Evolutionary conservation across 2,113 vertebrate genomes (phyloP), one percentile per base, ranked within the genome.

Genomic region (Lepus europaeus): DNA sequence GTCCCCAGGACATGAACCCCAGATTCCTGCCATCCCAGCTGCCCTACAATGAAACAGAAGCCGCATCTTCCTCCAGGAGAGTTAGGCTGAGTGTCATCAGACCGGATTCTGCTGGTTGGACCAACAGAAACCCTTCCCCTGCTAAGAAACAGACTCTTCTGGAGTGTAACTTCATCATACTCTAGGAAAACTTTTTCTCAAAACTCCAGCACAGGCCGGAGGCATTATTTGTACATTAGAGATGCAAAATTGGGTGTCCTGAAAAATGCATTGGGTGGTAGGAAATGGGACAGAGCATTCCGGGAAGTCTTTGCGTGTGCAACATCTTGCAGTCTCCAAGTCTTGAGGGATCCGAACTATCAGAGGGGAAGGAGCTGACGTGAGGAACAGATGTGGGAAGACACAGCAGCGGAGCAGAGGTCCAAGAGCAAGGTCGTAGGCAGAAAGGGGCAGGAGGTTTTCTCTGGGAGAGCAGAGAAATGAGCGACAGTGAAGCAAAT

Each of bases 381-480:
- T 7, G 20, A 14, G 6, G 6, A 6, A 85, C 7, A 74, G 33
- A 79, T 12, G 1, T 89, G 70, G 49, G 20, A 9, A 81, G 63
- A 95, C 93, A n/a, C 31, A 77, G 11, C n/a, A 49, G 33, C 92
- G 25, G 19, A 36, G 66, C 79, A 74, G 79, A 86, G 33, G 36
- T 33, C 27, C 70, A 53, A 66, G 10, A 69, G 1, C n/a, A 85
- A 94, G 33, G 79, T 63, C 80, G 89, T 5, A 68, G 33, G 56
- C 66, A 91, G 91, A 83, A 76, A 77, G 56, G 56, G 14, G 68
- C 56, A 91, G 84, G 81, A 87, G 9, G 3, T 70, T 81, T 96
- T 90, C 63, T 87, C 53, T 9, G 9, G 23, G 25, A 81, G 14
- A 77, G 11, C 82, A 33, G 51, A 89, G 89, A 94, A 92, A 51